phyloP scores from a whole-genome alignment of 2,797 vertebrate genomes.

The Enteromius mattozi region DNA sequence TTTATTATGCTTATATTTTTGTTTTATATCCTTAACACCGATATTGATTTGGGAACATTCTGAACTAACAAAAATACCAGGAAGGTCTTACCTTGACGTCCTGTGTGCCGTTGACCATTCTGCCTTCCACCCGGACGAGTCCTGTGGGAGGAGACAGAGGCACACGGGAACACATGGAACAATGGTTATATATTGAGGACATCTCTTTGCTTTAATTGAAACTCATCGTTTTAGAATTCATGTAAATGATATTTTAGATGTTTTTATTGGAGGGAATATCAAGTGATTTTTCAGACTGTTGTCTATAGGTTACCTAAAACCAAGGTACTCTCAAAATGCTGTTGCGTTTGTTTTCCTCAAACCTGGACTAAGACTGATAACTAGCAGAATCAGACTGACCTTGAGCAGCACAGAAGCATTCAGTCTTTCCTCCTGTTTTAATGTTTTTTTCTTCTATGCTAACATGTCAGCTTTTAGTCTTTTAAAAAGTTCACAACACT shows the following conservation, averaged over 20 bases:
- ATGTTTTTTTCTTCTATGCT: neutral
- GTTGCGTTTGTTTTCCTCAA: neutral
- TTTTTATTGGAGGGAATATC: neutral
- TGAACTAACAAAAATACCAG: neutral
- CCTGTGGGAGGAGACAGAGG: neutral
- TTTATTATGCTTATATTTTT: constrained; percentile 57
- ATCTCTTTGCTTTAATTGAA: neutral
- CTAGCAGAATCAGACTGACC: neutral
- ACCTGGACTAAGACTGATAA: neutral
- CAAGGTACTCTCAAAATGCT: neutral
- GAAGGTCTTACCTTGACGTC: neutral
- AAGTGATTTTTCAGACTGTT: neutral
- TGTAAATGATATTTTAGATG: neutral
- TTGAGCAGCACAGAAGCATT: neutral
- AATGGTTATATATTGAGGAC: neutral
- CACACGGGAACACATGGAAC: constrained; percentile 4
- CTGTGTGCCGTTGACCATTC: neutral
- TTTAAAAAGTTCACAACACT: constrained; percentile 31
- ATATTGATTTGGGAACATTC: constrained; percentile 19
- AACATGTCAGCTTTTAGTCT: constrained; percentile 7
- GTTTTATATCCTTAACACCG: constrained; percentile 54
- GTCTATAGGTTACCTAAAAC: neutral
- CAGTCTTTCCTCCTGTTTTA: neutral
- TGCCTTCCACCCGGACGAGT: neutral
- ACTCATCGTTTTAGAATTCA: constrained; percentile 31